Conservation (phyloP, 2,113 vertebrate species). For the Sebastes fasciatus region DNA sequence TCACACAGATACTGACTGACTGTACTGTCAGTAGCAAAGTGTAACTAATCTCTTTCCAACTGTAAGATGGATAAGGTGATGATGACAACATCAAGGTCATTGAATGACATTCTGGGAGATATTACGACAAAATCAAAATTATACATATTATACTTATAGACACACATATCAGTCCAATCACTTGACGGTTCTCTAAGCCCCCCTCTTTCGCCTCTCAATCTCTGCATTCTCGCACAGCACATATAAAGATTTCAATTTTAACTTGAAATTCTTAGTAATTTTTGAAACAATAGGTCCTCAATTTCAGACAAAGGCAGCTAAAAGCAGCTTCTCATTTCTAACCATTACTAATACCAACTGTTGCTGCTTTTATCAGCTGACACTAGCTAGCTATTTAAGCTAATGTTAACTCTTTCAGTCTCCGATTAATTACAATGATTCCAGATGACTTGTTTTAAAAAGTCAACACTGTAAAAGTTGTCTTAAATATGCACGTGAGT, state of each 20-base stretch:
- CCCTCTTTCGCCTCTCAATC: background rate
- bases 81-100: background rate
- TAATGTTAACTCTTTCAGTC: background rate
- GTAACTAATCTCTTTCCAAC: background rate
- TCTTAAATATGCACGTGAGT: background rate
- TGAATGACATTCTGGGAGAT: background rate
- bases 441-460: background rate
- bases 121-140: background rate
- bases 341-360: too few species aligned
- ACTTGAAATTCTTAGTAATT: background rate
- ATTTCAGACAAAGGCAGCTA: background rate
- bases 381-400: background rate
- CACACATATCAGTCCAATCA: constrained; percentile 22
- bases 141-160: background rate
- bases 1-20: background rate
- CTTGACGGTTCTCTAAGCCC: background rate
- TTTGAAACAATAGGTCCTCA: background rate
- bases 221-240: background rate
- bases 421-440: background rate
- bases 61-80: background rate
- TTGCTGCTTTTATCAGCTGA: background rate
- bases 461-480: too few species aligned
- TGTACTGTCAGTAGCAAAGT: background rate
- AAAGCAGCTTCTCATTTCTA: background rate
- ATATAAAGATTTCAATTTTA: background rate